Evolutionary conservation across 2,888 invertebrate genomes (phyloP).

Genomic region (Lepetodrilus schrolli): DNA sequence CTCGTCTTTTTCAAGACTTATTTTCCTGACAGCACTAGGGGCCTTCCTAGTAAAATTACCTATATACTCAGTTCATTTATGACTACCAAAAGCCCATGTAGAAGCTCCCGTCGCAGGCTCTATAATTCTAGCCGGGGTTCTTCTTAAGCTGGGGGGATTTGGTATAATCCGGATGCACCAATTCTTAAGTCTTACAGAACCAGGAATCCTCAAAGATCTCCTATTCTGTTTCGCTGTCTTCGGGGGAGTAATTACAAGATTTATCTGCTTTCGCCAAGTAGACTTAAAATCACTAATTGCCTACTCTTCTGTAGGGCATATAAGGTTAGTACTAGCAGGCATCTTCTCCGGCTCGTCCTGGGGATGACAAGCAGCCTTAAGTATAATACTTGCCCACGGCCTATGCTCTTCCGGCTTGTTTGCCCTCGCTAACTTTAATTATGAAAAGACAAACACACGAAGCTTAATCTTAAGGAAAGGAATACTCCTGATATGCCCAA

Average conservation of each 20-base stretch:
- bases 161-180: slow-evolving; percentile 80
- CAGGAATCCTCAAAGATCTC: background rate
- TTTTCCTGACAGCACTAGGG: slow-evolving; percentile 77
- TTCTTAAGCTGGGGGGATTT: slow-evolving; percentile 84
- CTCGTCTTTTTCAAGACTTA: too few species aligned
- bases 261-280: slow-evolving; percentile 82
- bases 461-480: slow-evolving; percentile 80
- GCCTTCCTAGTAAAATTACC: slow-evolving; percentile 85
- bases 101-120: slow-evolving; percentile 84
- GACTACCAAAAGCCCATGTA: slow-evolving; percentile 85
- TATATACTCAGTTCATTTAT: slow-evolving; percentile 83
- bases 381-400: slow-evolving; percentile 71
- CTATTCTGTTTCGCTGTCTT: slow-evolving; percentile 40
- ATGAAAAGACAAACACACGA: slow-evolving; percentile 73
- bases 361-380: slow-evolving; percentile 45
- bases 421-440: slow-evolving; percentile 54
- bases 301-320: slow-evolving; percentile 85
- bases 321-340: slow-evolving; percentile 79
- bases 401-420: slow-evolving; percentile 74
- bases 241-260: slow-evolving; percentile 77
- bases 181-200: slow-evolving; percentile 57
- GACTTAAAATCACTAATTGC: slow-evolving; percentile 85
- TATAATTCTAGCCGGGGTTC: slow-evolving; percentile 84
- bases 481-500: slow-evolving; percentile 73
- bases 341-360: slow-evolving; percentile 37